Evolutionary conservation across 1,140 invertebrate species (phyloP), one percentile per base, ranked within the genome.

Genomic region (Drosophila novamexicana): DNA sequence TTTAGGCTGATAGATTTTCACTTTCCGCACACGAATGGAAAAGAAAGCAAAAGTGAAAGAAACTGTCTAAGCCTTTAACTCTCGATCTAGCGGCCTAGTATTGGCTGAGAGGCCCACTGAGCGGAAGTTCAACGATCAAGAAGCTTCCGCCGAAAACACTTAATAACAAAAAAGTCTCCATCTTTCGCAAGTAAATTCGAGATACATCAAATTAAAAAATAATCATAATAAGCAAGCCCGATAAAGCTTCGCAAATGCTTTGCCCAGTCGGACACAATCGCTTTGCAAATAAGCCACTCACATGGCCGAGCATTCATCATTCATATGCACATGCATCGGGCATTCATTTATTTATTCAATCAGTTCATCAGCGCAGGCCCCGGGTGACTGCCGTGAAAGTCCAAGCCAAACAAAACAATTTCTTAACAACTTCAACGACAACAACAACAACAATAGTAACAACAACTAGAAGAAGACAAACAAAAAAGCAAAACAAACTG

Each of bases 41-140:
- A 65, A 67, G 61, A 50, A 62, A 77, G 53, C 77, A 82, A 76
- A 81, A 86, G 63, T 76, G 83, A 82, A 88, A 86, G 82, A 84
- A 79, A 57, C 42, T 42, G 50, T 16, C 12, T 12, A 79, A 65
- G 62, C 66, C 49, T 40, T 75, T 34, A 64, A 54, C 77, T 62
- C 14, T 40, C 59, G 50, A 69, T 50, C 52, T 49, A 42, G 34
- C 32, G 2, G 58, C 16, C 22, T 29, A 29, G 16, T 36, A 50
- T 39, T 50, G 53, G 47, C 45, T 49, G 63, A 39, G 14, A 14
- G 9, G 44, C 56, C 40, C 40, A 32, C 7, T n/a, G 42, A 40
- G 50, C 54, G 16, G 29, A 40, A 50, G 61, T 18, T 34, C 14
- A 66, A 56, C 49, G n/a, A 54, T 45, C 52, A 37, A 40, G 36